Base-by-base conservation (phyloP, 2,797 vertebrate genomes). In the Cyprinella venusta region DNA sequence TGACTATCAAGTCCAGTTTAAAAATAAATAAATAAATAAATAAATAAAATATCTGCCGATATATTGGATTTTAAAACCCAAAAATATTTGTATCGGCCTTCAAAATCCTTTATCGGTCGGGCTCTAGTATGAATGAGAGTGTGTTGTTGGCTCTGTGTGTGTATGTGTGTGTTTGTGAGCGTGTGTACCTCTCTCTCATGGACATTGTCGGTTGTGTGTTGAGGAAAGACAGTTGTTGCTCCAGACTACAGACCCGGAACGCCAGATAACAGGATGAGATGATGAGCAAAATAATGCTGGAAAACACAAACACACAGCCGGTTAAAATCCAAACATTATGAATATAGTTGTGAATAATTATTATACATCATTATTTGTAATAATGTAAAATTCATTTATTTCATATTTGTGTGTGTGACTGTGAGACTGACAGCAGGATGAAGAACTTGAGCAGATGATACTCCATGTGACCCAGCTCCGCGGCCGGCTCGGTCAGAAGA, bases 211-310 rank as follows among this genome's bases (percentile, higher is more conserved):
- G 93, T 81, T 94, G 94, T 85, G 90, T 85, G 81, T 83, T 93
- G 84, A 96, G 94, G 86, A 96, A 96, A 82, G 96, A 96, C 72
- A 98, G 92, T 89, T 97, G 96, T 90, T 97, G 96, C 90, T 98
- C 97, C 93, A 98, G 93, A 81, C 93, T 96, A 91, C 96, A 98
- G 87, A 98, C 97, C n/a, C 97, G 95, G 87, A 98, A 97, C 0
- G 97, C 97, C 95, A 98, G 93, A 86, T 98, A 98, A 3, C 96
- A 98, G 0, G 97, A 98, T 0, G 97, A 98, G 85, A 97, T 89
- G 7, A 98, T 96, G 90, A 98, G 94, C 80, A 98, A 93, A 79
- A 97, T 96, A 83, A 98, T 97, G 18, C 97, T 98, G 92, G 24
- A 2, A 30, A 84, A 84, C 79, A 79, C 63, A 71, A 21, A 69